Evolutionary conservation across 2,113 vertebrate species (phyloP).

Genomic region (Malurus alboscapulatus): DNA sequence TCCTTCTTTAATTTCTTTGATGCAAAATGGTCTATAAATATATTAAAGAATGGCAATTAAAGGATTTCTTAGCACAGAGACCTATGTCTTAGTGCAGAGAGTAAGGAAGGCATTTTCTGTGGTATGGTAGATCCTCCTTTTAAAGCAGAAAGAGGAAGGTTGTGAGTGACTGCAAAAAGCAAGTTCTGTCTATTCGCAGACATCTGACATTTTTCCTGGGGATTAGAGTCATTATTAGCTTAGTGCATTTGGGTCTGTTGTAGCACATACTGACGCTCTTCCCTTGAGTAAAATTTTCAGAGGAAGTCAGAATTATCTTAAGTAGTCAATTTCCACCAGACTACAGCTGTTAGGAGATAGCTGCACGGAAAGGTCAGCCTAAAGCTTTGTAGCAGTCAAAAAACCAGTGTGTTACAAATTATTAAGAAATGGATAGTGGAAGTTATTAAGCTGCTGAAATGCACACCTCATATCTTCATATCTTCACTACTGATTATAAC

Average conservation of each 20-base stretch:
- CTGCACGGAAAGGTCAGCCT: background rate
- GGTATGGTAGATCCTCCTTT: background rate
- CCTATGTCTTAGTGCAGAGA: background rate
- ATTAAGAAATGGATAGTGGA: background rate
- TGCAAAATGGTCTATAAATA: background rate
- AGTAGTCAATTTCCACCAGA: background rate
- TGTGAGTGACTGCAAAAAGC: accelerated
- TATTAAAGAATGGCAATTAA: background rate
- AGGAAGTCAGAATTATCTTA: background rate
- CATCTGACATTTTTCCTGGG: background rate
- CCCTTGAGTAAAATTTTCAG: background rate
- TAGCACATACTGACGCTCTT: background rate
- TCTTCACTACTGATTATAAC: background rate
- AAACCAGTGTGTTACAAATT: background rate
- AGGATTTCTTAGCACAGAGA: background rate
- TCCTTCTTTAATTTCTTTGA: background rate
- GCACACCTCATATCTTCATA: background rate
- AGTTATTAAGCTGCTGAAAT: background rate
- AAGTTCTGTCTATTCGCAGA: background rate
- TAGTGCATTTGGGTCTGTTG: background rate
- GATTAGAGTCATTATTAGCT: background rate
- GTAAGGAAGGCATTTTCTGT: background rate
- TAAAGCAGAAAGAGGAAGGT: background rate
- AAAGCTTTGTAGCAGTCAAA: background rate
- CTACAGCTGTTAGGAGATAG: background rate